Conservation (phyloP, 2,113 vertebrate species). For the Psilopogon haemacephalus region DNA sequence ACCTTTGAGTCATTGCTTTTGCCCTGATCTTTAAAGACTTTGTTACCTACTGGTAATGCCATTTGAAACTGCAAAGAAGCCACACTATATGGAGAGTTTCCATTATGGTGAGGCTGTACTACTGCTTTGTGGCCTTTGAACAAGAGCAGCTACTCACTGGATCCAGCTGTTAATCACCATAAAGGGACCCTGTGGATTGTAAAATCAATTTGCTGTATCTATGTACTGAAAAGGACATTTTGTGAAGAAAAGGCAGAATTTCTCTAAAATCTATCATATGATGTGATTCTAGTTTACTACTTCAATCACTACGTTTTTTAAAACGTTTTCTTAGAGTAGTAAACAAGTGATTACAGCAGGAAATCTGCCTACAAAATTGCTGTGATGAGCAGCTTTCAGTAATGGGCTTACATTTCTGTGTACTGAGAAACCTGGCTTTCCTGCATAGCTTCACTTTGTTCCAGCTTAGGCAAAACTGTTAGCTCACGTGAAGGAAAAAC, state of each 20-base stretch:
- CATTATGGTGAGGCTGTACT: neutral
- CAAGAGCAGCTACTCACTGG: neutral
- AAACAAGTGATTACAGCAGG: neutral
- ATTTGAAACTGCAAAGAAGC: neutral
- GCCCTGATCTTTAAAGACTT: neutral
- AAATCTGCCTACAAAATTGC: neutral
- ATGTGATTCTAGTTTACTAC: neutral
- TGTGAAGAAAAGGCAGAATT: neutral
- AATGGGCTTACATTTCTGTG: neutral
- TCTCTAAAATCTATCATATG: neutral
- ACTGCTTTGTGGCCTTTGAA: neutral
- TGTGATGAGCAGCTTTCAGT: neutral
- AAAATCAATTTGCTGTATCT: neutral
- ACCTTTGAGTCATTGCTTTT: neutral
- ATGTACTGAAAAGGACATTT: neutral
- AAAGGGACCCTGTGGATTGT: neutral
- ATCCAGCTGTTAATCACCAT: neutral
- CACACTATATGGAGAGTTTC: neutral
- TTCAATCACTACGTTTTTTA: neutral
- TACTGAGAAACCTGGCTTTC: neutral
- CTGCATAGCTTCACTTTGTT: neutral
- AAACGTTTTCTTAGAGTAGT: neutral
- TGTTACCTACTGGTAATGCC: neutral
- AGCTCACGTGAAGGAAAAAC: neutral
- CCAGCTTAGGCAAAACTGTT: neutral